A percentile compares a stretch with the other conserved stretches of the same genome.
phyloP scores from a whole-genome alignment of 2,113 vertebrate species.

The Todiramphus saurophagus region DNA sequence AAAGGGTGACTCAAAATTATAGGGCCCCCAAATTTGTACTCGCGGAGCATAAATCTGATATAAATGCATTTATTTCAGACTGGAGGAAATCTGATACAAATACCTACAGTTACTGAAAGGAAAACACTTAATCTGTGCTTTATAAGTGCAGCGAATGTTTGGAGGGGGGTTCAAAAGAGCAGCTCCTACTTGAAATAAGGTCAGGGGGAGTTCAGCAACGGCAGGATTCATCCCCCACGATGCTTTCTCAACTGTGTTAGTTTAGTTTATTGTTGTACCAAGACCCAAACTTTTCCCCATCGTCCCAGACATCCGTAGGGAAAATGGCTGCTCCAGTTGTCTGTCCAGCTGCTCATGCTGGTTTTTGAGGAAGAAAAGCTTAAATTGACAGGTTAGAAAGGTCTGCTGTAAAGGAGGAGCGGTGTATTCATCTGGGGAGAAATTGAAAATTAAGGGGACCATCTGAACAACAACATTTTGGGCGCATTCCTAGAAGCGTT shows the following conservation, averaged over 20 bases:
- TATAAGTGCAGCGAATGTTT: background rate
- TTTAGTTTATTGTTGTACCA: background rate
- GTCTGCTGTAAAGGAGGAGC: fast-evolving
- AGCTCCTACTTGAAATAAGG: background rate
- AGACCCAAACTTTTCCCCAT: background rate
- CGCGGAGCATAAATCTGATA: background rate
- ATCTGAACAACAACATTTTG: fast-evolving
- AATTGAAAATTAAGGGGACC: background rate
- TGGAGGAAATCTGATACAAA: background rate
- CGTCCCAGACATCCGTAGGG: background rate
- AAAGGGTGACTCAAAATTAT: fast-evolving
- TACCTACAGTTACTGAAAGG: background rate
- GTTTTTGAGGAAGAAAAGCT: background rate
- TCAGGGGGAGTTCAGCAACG: slow-evolving; percentile 34
- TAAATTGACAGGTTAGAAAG: background rate
- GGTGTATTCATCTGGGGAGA: background rate
- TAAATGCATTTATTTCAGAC: background rate
- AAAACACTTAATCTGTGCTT: background rate
- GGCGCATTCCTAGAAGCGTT: background rate
- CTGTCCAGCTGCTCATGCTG: background rate
- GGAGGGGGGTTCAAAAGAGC: background rate
- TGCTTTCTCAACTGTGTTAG: background rate
- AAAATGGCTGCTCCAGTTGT: background rate
- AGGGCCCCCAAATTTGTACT: background rate
- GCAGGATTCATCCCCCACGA: background rate